Base-by-base conservation (phyloP, 2,797 vertebrate species). In the Chromobotia macracanthus region DNA sequence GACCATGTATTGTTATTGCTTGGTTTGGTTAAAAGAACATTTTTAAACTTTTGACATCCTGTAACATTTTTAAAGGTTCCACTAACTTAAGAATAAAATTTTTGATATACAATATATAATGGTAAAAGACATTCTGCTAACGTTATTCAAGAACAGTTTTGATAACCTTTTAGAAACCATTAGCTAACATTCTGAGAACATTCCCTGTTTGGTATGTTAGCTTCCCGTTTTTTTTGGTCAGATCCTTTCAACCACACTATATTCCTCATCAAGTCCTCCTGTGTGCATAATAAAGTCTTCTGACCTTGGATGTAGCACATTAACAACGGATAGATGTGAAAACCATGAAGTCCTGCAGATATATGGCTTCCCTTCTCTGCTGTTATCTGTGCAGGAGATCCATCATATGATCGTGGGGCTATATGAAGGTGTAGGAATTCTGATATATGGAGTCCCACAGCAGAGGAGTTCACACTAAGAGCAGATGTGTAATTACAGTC, bases 251-350 rank as follows among this genome's bases (percentile, higher is more conserved):
- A 18, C n/a, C 25, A 18, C 68, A 28, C 38, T 50, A 71, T 53
- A 75, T n/a, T 58, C 46, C 77, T 69, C 25, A 50, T 74, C 60
- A 63, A 50, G 55, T 13, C 44, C 8, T 50, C 23, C 66, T 74
- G 58, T 66, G 58, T 85, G 76, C 78, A 71, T 81, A 83, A 80
- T 83, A 74, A 81, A 80, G 58, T 80, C 73, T 74, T 77, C 53
- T 60, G 76, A 76, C 73, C 80, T 82, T 81, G 72, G 72, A 80
- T 80, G 77, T 68, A 58, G 44, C 64, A 68, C 53, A 68, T 51
- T 19, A 77, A 82, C 65, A 79, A 67, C 61, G 53, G 70, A 80
- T 46, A 53, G 71, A 72, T 72, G 75, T 72, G 74, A 84, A 82
- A 75, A 73, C 48, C 74, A 35, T 51, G 4, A 44, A 75, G 66